These are phyloP conservation scores for Acrobasis repandana DNA, from an alignment of 2,888 invertebrate species.

Conservation along the genomic window DNA sequence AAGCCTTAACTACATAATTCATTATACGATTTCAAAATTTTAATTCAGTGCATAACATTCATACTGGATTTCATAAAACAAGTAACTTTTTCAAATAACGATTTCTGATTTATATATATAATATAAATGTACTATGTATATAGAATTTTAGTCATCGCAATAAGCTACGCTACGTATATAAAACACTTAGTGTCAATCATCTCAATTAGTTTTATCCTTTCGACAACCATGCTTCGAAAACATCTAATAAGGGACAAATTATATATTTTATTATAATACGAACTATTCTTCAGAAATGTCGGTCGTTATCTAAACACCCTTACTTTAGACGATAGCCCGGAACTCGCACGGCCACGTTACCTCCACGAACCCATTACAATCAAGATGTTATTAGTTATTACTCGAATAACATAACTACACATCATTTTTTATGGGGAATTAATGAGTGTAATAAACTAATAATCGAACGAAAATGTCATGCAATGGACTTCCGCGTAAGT, in stretches of 20 bases:
- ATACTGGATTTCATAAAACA: neutral
- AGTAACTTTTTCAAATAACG: slow-evolving; percentile 8
- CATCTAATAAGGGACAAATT: slow-evolving; percentile 1
- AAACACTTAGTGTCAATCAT: neutral
- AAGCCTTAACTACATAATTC: slow-evolving; percentile 5
- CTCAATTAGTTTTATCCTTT: neutral
- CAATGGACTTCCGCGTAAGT: slow-evolving; percentile 36
- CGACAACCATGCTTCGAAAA: neutral
- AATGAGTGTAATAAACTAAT: slow-evolving; percentile 28
- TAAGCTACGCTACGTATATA: neutral
- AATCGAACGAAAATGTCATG: slow-evolving; percentile 29
- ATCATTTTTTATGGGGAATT: slow-evolving; percentile 21
- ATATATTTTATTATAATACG: slow-evolving; percentile 3
- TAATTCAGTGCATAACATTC: neutral
- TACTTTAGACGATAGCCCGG: neutral
- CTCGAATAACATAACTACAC: slow-evolving; percentile 29
- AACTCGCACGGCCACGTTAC: slow-evolving; percentile 25
- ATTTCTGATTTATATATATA: neutral
- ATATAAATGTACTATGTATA: neutral
- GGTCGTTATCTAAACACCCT: slow-evolving; percentile 12
- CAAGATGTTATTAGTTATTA: slow-evolving; percentile 28
- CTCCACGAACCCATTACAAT: slow-evolving; percentile 29
- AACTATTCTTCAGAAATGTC: slow-evolving; percentile 9
- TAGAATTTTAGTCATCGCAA: slow-evolving; percentile 2
- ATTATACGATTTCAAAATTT: neutral